Evolutionary conservation across 92 coral and sea anemone genomes (phyloP).

Genomic region (Ricordea florida): DNA sequence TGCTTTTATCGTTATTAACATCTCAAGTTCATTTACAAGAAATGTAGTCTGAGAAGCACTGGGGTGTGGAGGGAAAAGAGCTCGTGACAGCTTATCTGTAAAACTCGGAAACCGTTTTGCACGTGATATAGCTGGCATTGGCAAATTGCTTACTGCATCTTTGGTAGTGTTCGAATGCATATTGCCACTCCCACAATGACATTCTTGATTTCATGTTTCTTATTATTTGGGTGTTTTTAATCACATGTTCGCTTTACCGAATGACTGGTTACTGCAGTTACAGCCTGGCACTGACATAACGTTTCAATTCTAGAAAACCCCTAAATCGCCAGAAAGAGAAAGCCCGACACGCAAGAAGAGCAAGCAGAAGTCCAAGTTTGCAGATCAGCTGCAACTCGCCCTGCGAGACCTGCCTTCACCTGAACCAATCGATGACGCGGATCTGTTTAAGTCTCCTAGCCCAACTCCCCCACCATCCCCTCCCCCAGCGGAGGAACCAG

Average conservation of each 20-base stretch:
- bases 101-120: not conserved
- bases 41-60: no score
- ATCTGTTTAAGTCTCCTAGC: conserved; percentile 72
- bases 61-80: not conserved
- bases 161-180: no score
- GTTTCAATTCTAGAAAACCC: conserved; percentile 33
- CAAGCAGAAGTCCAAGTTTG: conserved; percentile 46
- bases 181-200: no score
- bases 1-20: not conserved
- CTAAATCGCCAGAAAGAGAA: conserved; percentile 70
- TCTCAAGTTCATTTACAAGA: no score
- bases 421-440: conserved; percentile 50
- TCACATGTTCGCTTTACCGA: no score
- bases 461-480: conserved; percentile 86
- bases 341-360: conserved; percentile 56
- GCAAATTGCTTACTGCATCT: no score
- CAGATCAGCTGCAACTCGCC: conserved; percentile 73
- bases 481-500: conserved; percentile 70
- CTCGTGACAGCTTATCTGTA: not conserved
- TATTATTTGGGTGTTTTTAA: no score
- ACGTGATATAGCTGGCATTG: no score
- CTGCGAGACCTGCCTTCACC: conserved; percentile 78
- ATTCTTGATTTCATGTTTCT: no score
- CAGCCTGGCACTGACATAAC: no score
- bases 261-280: no score